Percentiles rank a stretch among this genome's conserved stretches.
Evolutionary conservation across 2,113 vertebrate species (phyloP).

Genomic region (Mormyrus iriodes): DNA sequence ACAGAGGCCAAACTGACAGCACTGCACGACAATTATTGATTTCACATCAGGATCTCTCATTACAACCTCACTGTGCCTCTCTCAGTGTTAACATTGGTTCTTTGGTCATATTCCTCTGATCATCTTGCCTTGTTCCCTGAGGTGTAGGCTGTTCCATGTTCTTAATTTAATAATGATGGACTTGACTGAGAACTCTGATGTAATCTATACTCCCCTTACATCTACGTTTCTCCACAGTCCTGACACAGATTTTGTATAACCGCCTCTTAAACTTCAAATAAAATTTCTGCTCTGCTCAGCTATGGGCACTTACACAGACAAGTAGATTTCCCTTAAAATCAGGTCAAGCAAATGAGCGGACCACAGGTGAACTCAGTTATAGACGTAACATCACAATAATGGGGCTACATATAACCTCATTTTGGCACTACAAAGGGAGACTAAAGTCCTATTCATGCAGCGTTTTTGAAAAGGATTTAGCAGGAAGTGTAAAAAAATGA

Average conservation of each 20-base stretch:
- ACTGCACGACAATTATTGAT: background rate
- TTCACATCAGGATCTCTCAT: background rate
- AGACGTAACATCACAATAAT: background rate
- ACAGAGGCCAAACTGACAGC: background rate
- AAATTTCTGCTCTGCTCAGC: background rate
- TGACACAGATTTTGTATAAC: background rate
- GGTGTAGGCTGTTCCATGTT: background rate
- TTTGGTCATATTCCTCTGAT: background rate
- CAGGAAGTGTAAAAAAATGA: background rate
- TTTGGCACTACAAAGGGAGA: background rate
- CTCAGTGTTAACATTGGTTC: background rate
- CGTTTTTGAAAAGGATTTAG: background rate
- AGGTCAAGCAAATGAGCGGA: background rate
- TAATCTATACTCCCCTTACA: background rate
- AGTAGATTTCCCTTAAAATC: background rate
- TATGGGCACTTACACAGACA: background rate
- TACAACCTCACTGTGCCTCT: background rate
- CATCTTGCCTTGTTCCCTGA: background rate
- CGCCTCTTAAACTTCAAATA: background rate
- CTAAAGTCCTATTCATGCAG: background rate
- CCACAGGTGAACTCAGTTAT: background rate
- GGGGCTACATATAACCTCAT: background rate
- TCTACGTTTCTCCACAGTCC: background rate
- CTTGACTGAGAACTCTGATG: background rate
- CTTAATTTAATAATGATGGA: background rate